Evolutionary conservation across 2,888 invertebrate species (phyloP), one percentile per base, ranked within the genome.

Genomic region (Drosophila macrospina): DNA sequence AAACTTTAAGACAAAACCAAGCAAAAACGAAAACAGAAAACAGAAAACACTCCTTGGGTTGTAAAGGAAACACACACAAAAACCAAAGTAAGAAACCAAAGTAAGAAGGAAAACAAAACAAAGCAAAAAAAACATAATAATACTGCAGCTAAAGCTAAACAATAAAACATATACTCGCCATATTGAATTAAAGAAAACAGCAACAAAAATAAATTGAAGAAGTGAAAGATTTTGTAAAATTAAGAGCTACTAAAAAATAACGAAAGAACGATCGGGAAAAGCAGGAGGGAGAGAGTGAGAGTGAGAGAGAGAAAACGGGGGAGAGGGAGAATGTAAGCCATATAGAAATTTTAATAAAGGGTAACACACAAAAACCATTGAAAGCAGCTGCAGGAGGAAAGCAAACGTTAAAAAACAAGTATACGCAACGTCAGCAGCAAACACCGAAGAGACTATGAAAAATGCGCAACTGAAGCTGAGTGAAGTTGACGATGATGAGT

Each of bases 101-200:
- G 68, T 70, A 70, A 66, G 51, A 48, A 69, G 54, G 36, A 69
- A 62, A 62, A 48, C 36, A 52, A 16, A 42, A 54, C 5, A 44
- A 61, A 30, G 10, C 28, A 24, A 62, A 32, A 62, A 36, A 34
- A 37, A n/a, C 32, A 61, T 60, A 66, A 72, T 47, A 78, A 68
- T 50, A 69, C 66, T 80, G 69, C 81, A 74, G 52, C 37, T 61
- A 57, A 69, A 45, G 69, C 72, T 48, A 76, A 77, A 88, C 82
- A 90, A 88, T 80, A 90, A 88, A 86, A 74, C 80, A 76, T 78
- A 89, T 84, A 90, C 91, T 90, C 89, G 91, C 91, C 91, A 90
- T 90, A 83, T 80, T 79, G 56, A 74, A 70, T 45, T 45, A 55
- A 70, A 61, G 57, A 61, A 42, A 51, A 42, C 15, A 42, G 63